These are phyloP conservation scores for Agonopterix arenella DNA, from an alignment of 2,888 invertebrate species.

Conservation along the genomic window DNA sequence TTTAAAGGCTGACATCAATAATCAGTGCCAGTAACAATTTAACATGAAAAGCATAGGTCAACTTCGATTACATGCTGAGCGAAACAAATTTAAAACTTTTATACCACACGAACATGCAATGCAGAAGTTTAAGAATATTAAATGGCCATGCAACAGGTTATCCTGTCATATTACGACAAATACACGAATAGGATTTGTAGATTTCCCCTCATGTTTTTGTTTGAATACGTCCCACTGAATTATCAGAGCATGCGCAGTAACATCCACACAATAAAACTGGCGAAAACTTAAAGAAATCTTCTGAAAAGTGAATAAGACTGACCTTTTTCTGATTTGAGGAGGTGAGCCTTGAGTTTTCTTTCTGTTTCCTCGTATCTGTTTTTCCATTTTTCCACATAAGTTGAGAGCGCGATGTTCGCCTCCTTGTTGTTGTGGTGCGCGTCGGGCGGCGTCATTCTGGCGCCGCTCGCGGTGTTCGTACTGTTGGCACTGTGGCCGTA, in stretches of 20 bases:
- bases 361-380: slow-evolving; percentile 83
- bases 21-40: background rate
- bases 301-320: slow-evolving; percentile 36
- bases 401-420: slow-evolving; percentile 66
- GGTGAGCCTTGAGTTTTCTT: slow-evolving; percentile 79
- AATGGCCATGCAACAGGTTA: slow-evolving; percentile 71
- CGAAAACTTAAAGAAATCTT: slow-evolving; percentile 18
- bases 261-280: slow-evolving; percentile 20
- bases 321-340: slow-evolving; percentile 85
- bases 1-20: slow-evolving; percentile 7
- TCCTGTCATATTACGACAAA: slow-evolving; percentile 63
- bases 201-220: slow-evolving; percentile 56
- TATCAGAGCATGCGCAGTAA: slow-evolving; percentile 56
- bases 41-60: background rate
- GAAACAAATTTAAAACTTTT: slow-evolving; percentile 15
- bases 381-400: slow-evolving; percentile 80
- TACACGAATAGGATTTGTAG: slow-evolving; percentile 63
- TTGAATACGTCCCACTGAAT: slow-evolving; percentile 49
- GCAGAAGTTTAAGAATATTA: slow-evolving; percentile 50
- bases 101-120: slow-evolving; percentile 30
- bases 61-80: background rate
- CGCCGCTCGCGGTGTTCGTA: slow-evolving; percentile 21
- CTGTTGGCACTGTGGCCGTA: too few relatives aligned
- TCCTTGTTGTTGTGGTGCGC: slow-evolving; percentile 67
- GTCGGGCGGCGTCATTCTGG: slow-evolving; percentile 71